Base-by-base conservation (phyloP, 1,140 invertebrate genomes). In the Orussus abietinus region DNA sequence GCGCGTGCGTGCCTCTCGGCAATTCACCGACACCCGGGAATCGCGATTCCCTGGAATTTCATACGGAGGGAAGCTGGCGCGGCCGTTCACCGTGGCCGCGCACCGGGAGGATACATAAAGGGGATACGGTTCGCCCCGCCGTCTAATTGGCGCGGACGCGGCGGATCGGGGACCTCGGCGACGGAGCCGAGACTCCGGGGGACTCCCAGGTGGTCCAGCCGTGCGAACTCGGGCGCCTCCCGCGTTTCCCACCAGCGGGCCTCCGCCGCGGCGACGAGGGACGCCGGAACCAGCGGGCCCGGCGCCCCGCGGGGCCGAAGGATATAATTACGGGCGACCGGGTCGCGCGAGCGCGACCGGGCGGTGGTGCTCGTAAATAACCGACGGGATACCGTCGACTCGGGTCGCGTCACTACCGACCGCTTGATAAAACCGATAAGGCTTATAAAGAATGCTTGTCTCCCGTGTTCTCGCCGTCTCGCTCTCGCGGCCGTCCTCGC, bases 371-470 rank as follows among this genome's bases (percentile, higher is more conserved):
- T 61, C 58, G 57, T 64, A 64, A 64, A 61, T 64, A 61, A 64
- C 53, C 15, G 31, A 19, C 14, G 21, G 26, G 10, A 12, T 18
- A 22, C 37, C 52, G 50, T 53, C 42, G 51, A 43, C 50, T 56
- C 42, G 55, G 59, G 63, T 66, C 60, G 54, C 62, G 62, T 66
- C 63, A 64, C 59, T 66, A 59, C 60, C 43, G 55, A 53, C 60
- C 62, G 53, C 53, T 66, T 60, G 65, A 68, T 68, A 68, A 68
- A 60, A 7, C 55, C 55, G 65, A 68, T 66, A 68, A 66, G 64
- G 22, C 51, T 51, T 45, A 66, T 66, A 66, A 64, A 68, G 62
- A 68, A 66, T 66, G 54, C 51, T 62, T 64, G 60, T 61, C 57
- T 57, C 53, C 55, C 53, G 45, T 26, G 25, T 35, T 31, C 19